Conservation (phyloP, 2,113 vertebrate genomes). For the Pipra filicauda region DNA sequence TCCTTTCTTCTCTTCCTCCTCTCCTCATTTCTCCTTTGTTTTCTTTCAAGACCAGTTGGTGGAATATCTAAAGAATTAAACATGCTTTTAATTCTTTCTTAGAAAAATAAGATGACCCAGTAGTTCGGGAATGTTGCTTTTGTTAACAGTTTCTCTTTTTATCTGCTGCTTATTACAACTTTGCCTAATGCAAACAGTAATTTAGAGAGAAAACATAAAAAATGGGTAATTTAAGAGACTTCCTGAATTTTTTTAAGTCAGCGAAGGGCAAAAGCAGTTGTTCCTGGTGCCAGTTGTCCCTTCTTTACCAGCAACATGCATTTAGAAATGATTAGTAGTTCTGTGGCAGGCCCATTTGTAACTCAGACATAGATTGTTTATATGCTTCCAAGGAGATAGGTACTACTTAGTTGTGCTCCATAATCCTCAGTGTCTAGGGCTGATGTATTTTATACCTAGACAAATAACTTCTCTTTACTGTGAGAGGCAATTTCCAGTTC, state of each 20-base stretch:
- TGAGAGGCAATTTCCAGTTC: not conserved
- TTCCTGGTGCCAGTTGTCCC: not conserved
- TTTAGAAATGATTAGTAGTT: constrained; percentile 23
- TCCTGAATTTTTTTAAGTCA: not conserved
- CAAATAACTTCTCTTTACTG: not conserved
- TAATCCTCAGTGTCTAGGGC: not conserved
- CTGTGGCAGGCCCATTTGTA: not conserved
- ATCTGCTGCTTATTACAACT: constrained; percentile 4
- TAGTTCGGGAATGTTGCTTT: not conserved
- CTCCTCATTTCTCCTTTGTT: not conserved
- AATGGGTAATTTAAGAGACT: not conserved
- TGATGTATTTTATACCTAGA: not conserved
- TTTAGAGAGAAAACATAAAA: constrained; percentile 14
- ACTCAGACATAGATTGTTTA: not conserved
- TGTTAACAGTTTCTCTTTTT: constrained; percentile 5
- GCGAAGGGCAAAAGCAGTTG: not conserved
- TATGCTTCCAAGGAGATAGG: not conserved
- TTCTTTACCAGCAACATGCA: not conserved
- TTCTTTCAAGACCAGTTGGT: not conserved
- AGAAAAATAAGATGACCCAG: not conserved
- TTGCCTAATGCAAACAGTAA: constrained; percentile 2
- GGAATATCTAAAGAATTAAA: not conserved
- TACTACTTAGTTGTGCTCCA: not conserved
- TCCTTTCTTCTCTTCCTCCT: not conserved
- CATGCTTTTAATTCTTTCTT: not conserved